phyloP scores from a whole-genome alignment of 2,113 vertebrate species.

The Vulpes ferrilata region DNA sequence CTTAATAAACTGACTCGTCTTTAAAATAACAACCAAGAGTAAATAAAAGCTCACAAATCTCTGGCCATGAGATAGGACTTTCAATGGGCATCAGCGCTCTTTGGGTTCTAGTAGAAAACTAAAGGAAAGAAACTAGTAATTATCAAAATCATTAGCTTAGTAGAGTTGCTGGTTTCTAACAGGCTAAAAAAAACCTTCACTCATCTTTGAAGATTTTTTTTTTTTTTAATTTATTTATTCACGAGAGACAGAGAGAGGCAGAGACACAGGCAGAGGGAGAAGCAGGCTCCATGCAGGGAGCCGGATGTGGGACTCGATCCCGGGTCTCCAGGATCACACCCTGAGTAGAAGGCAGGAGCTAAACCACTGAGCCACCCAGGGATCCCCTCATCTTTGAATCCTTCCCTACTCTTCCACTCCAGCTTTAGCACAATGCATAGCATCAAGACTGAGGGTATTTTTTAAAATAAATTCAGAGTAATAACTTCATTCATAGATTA shows the following conservation, averaged over 20 bases:
- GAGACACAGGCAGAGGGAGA: too few species aligned
- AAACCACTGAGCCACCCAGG: too few species aligned
- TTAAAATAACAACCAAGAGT: conserved; percentile 5
- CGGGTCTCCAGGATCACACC: too few species aligned
- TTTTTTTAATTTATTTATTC: too few species aligned
- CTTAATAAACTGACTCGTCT: background rate
- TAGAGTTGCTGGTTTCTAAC: background rate
- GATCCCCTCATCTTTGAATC: background rate
- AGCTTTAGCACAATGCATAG: background rate
- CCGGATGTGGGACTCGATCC: too few species aligned
- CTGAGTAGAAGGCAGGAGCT: too few species aligned
- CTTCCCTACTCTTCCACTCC: background rate
- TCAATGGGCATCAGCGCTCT: background rate
- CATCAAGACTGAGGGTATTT: background rate
- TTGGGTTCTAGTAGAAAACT: background rate
- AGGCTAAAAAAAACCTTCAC: background rate
- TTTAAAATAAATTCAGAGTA: background rate
- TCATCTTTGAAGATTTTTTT: background rate
- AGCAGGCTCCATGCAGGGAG: too few species aligned
- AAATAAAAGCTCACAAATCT: conserved; percentile 2
- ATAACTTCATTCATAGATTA: background rate
- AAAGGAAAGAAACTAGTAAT: background rate
- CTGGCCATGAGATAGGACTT: background rate
- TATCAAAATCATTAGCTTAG: background rate
- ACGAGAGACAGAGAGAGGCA: too few species aligned